A percentile compares a stretch with the other conserved stretches of the same genome.
phyloP scores from a whole-genome alignment of 2,797 vertebrate species.

The Helostoma temminkii region DNA sequence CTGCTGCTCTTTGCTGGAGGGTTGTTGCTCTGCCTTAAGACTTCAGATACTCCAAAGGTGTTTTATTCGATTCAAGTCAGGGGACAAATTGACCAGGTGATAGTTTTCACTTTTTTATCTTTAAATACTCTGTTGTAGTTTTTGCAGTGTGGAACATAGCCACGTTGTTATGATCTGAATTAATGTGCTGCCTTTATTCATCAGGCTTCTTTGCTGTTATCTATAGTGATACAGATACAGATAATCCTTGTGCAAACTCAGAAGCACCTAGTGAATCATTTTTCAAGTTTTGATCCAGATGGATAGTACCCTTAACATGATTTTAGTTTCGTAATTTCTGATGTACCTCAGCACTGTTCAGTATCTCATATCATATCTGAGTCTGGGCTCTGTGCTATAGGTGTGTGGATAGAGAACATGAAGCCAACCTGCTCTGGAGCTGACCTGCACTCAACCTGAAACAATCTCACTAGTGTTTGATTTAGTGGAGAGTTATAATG shows the following conservation, averaged over 20 bases:
- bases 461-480: conserved; percentile 29
- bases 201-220: too few relatives aligned
- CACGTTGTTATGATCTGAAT: background rate
- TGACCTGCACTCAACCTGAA: conserved; percentile 26
- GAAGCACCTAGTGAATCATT: too few relatives aligned
- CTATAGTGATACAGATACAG: too few relatives aligned
- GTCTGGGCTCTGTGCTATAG: background rate
- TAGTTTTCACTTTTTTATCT: background rate
- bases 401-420: background rate
- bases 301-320: background rate
- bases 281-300: too few relatives aligned
- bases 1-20: background rate
- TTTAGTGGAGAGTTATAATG: conserved; percentile 28
- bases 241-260: too few relatives aligned
- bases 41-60: background rate
- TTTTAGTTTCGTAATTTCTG: background rate
- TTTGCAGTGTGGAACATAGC: background rate
- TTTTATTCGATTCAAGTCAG: background rate
- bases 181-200: too few relatives aligned
- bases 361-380: background rate
- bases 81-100: background rate
- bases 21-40: background rate
- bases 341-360: background rate
- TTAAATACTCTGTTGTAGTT: background rate
- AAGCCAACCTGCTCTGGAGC: background rate